Evolutionary conservation across 2,113 vertebrate genomes (phyloP).

Genomic region (human): DNA sequence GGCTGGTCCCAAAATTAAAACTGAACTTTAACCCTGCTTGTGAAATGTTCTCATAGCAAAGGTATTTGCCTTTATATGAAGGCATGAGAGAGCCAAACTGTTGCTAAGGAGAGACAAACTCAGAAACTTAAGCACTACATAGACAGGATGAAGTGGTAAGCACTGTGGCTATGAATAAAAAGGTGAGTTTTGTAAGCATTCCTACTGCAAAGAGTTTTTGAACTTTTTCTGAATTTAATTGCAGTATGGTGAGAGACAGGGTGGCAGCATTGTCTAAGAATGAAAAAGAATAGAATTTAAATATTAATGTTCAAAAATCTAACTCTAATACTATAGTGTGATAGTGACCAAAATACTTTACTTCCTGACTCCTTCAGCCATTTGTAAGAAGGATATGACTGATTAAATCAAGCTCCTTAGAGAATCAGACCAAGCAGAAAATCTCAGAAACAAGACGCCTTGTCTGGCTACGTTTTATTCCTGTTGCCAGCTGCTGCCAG

Average conservation of each 20-base stretch:
- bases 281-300: neutral
- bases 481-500: neutral
- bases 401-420: neutral
- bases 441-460: neutral
- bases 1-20: neutral
- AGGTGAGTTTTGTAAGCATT: neutral
- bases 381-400: neutral
- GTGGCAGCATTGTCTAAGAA: neutral
- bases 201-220: neutral
- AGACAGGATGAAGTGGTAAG: neutral
- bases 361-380: neutral
- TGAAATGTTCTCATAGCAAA: neutral
- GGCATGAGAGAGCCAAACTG: neutral
- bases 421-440: neutral
- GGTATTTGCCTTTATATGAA: neutral
- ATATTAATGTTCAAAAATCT: neutral
- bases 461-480: slow-evolving; percentile 40
- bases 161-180: neutral
- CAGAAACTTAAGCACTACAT: neutral
- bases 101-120: neutral
- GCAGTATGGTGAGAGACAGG: neutral
- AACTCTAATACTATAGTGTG: neutral
- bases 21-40: neutral
- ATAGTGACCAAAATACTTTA: neutral
- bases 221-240: neutral